phyloP scores from a whole-genome alignment of 2,888 invertebrate genomes.

The Gymnosoma rotundatum region DNA sequence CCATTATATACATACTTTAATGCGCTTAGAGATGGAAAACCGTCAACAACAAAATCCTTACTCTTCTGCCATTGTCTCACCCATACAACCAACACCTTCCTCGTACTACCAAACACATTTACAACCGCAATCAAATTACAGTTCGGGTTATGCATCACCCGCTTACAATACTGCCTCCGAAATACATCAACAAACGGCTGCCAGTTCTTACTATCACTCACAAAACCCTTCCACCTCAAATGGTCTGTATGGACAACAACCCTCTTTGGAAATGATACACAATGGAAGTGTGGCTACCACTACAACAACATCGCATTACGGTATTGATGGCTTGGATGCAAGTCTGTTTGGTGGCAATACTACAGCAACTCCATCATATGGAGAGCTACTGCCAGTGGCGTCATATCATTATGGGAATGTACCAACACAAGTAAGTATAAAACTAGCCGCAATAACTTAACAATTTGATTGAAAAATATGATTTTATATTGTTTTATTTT shows the following conservation, averaged over 20 bases:
- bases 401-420: constrained; percentile 71
- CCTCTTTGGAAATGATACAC: constrained; percentile 53
- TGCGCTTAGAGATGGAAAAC: constrained; percentile 95
- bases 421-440: constrained; percentile 74
- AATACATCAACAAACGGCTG: constrained; percentile 72
- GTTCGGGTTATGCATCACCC: constrained; percentile 79
- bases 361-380: constrained; percentile 77
- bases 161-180: constrained; percentile 73
- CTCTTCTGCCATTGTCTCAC: constrained; percentile 51
- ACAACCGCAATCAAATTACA: constrained; percentile 79
- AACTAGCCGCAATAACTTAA: not conserved
- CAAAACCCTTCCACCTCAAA: constrained; percentile 51
- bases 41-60: constrained; percentile 82
- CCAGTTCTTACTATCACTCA: constrained; percentile 72
- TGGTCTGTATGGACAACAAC: constrained; percentile 63
- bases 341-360: constrained; percentile 71
- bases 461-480: not conserved
- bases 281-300: constrained; percentile 47
- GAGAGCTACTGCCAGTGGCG: constrained; percentile 75
- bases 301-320: constrained; percentile 60
- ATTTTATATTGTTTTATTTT: not conserved
- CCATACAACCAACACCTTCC: constrained; percentile 69
- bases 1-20: constrained; percentile 98
- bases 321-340: constrained; percentile 76
- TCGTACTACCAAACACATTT: constrained; percentile 73